Percentiles rank a stretch among this genome's conserved stretches.
These are phyloP conservation scores for Andrena hattorfiana DNA, from an alignment of 2,888 invertebrate species.

Conservation along the genomic window DNA sequence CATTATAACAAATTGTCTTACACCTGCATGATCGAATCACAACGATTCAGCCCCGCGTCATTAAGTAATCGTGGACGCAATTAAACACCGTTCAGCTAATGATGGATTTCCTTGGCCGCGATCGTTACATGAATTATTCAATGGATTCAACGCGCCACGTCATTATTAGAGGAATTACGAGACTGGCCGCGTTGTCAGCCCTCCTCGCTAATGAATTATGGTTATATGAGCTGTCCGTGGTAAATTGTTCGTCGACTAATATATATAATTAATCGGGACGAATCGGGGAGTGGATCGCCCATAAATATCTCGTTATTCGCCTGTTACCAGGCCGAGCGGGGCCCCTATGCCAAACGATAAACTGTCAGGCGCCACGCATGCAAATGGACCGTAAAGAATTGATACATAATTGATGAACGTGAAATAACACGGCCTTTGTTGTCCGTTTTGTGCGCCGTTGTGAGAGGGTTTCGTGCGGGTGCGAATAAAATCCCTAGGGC, in stretches of 20 bases:
- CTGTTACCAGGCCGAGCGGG: conserved; percentile 19
- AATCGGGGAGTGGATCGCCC: conserved; percentile 1
- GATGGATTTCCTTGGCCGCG: not conserved
- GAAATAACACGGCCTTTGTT: conserved; percentile 9
- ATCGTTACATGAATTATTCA: conserved; percentile 28
- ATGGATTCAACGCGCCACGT: conserved; percentile 15
- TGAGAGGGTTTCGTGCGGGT: too few relatives aligned
- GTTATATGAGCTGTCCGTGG: conserved; percentile 4
- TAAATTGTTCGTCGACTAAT: conserved; percentile 27
- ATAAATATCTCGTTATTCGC: conserved; percentile 47
- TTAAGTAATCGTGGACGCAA: conserved; percentile 5
- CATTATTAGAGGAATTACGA: conserved; percentile 28
- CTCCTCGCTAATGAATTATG: conserved; percentile 21
- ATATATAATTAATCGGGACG: conserved; percentile 49
- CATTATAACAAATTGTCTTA: not conserved
- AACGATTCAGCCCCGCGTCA: not conserved
- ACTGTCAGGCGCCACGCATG: not conserved
- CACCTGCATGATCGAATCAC: not conserved
- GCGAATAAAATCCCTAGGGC: conserved; percentile 1
- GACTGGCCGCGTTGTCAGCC: not conserved
- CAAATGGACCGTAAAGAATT: conserved; percentile 46
- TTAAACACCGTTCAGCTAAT: not conserved
- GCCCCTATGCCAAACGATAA: conserved; percentile 14
- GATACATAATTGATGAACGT: conserved; percentile 31
- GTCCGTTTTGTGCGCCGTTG: not conserved